These are phyloP conservation scores for Dicrostonyx torquatus DNA, from an alignment of 2,797 vertebrate genomes.

Conservation along the genomic window DNA sequence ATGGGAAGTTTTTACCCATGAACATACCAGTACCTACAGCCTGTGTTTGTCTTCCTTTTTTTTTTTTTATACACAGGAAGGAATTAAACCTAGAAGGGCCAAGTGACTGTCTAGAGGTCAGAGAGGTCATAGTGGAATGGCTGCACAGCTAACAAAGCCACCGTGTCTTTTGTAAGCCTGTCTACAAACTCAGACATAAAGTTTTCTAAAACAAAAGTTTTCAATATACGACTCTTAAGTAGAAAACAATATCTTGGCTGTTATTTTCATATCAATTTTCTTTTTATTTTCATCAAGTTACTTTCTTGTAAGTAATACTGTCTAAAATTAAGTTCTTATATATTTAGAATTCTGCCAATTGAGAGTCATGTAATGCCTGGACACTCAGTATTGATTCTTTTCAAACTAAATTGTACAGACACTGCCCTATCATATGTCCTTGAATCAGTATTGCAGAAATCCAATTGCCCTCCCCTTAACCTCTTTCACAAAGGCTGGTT, in stretches of 20 bases:
- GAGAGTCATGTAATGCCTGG: slow-evolving; percentile 51
- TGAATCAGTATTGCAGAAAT: slow-evolving; percentile 84
- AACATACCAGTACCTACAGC: background rate
- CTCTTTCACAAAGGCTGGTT: slow-evolving; percentile 80
- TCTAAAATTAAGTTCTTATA: slow-evolving; percentile 57
- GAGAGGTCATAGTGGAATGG: slow-evolving; percentile 50
- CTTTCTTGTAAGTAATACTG: background rate
- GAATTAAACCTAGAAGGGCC: slow-evolving; percentile 54
- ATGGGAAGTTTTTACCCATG: slow-evolving; percentile 53
- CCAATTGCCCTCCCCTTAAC: slow-evolving; percentile 84
- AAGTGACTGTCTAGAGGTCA: slow-evolving; percentile 66
- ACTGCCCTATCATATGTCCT: slow-evolving; percentile 80
- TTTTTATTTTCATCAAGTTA: background rate
- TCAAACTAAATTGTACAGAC: slow-evolving; percentile 68
- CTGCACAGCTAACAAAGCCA: slow-evolving; percentile 29
- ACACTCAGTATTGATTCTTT: slow-evolving; percentile 80
- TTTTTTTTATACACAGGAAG: slow-evolving; percentile 48
- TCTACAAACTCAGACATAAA: slow-evolving; percentile 6
- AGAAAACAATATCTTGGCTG: background rate
- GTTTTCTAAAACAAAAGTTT: background rate
- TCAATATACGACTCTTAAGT: background rate
- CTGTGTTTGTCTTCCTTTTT: slow-evolving; percentile 44
- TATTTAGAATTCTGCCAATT: slow-evolving; percentile 73
- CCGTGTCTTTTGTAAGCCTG: slow-evolving; percentile 25
- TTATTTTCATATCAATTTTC: slow-evolving; percentile 4